A percentile compares a stretch with the other conserved stretches of the same genome.
These are phyloP conservation scores for Falco cherrug DNA, from an alignment of 2,797 vertebrate genomes.

Conservation along the genomic window DNA sequence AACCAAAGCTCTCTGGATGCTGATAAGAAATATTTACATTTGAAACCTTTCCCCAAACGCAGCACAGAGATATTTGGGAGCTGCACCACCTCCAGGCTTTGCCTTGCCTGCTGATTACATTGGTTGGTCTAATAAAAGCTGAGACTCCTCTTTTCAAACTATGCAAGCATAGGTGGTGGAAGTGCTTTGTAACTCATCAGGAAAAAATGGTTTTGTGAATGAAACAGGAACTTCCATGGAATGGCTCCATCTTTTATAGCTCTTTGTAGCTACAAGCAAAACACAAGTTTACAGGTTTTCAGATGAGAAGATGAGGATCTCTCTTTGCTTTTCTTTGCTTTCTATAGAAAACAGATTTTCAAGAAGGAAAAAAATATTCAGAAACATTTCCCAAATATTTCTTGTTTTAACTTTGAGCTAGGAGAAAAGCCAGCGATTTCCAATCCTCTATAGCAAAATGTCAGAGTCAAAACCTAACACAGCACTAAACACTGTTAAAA, in stretches of 20 bases:
- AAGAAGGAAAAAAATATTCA: not conserved
- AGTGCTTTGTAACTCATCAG: not conserved
- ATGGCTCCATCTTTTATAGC: not conserved
- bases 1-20: not conserved
- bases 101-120: not conserved
- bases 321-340: not conserved
- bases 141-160: not conserved
- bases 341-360: not conserved
- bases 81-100: not conserved
- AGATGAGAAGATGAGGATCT: not conserved
- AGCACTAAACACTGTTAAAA: not conserved
- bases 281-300: not conserved
- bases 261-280: not conserved
- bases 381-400: not conserved
- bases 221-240: not conserved
- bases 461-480: not conserved
- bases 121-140: not conserved
- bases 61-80: not conserved
- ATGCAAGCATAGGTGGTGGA: not conserved
- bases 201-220: not conserved
- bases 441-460: not conserved
- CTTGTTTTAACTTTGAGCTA: not conserved
- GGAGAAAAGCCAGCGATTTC: not conserved
- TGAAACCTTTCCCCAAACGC: not conserved
- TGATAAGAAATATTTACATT: not conserved